These are phyloP conservation scores for Chlorospingus semifuscus DNA, from an alignment of 2,797 vertebrate species.

Conservation along the genomic window DNA sequence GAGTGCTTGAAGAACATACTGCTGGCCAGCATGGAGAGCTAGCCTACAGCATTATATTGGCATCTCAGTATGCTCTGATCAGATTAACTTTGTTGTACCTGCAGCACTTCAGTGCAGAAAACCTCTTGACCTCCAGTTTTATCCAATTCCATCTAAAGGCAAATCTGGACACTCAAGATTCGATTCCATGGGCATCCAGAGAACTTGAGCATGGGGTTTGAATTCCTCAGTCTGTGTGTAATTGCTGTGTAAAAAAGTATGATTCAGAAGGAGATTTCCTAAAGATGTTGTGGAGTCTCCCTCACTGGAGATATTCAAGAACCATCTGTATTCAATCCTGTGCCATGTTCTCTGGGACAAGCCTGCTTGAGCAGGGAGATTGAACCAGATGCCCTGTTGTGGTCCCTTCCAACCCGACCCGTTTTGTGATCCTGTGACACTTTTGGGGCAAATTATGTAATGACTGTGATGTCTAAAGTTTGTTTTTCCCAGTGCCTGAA, in stretches of 20 bases:
- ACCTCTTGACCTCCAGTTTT: not conserved
- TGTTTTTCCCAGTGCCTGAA: not conserved
- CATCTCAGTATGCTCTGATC: accelerated
- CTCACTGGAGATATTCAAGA: not conserved
- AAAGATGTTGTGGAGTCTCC: not conserved
- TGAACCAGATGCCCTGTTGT: not conserved
- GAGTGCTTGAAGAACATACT: not conserved
- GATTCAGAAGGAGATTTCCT: not conserved
- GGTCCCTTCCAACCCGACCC: not conserved
- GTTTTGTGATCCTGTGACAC: not conserved
- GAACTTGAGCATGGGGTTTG: not conserved
- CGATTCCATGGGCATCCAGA: not conserved
- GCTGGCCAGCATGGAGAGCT: not conserved
- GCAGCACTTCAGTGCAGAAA: not conserved
- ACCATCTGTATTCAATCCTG: accelerated
- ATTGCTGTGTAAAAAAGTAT: not conserved
- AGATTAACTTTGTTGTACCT: not conserved
- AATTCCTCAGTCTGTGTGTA: not conserved
- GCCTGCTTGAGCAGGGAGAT: not conserved
- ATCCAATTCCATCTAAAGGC: not conserved
- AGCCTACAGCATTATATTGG: not conserved
- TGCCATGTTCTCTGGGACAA: not conserved
- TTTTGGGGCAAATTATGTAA: not conserved
- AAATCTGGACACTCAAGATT: not conserved
- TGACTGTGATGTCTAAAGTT: not conserved